Base-by-base conservation (phyloP, 2,797 vertebrate genomes). In the Pseudotriccus pelzelni region DNA sequence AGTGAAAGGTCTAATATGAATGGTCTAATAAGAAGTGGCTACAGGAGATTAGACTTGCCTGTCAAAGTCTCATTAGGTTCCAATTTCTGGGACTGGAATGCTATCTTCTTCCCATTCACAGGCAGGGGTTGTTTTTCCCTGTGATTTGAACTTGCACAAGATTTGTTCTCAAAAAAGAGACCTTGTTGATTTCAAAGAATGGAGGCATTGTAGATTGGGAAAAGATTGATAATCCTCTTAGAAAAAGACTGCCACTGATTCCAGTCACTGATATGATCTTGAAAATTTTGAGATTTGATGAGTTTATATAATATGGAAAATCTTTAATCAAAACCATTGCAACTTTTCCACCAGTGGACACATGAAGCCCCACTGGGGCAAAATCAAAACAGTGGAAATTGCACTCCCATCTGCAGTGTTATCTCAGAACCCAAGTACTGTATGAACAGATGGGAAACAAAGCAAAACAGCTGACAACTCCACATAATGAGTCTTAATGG, bases 371-470 rank as follows among this genome's bases (percentile, higher is more conserved):
- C 79, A 58, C 30, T 49, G 75, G 74, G 78, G 24, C 83, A 92
- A 80, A 93, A 91, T 43, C 55, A 81, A 78, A 93, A 41, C 74
- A 84, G 62, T 43, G 17, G 62, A 91, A 93, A 89, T 75, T 50
- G 25, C 37, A 37, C 25, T 75, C 59, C 63, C 87, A 86, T 92
- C 59, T 92, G 83, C 59, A 81, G 58, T n/a, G 66, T 86, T 93
- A 84, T 94, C 72, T 74, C 84, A 66, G 53, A 87, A 64, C 67
- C 44, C 69, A 52, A 78, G 47, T 50, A 75, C 58, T 67, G 13
- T 34, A 63, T 44, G 92, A 94, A 62, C 94, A 96, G 93, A 94
- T 91, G 92, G 87, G 79, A 95, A 94, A 92, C 49, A 87, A 89
- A 85, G 75, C n/a, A 85, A 91, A 94, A 69, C 78, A 92, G 92